phyloP scores from a whole-genome alignment of 2,797 vertebrate genomes.

The Tenualosa thibaudeaui region DNA sequence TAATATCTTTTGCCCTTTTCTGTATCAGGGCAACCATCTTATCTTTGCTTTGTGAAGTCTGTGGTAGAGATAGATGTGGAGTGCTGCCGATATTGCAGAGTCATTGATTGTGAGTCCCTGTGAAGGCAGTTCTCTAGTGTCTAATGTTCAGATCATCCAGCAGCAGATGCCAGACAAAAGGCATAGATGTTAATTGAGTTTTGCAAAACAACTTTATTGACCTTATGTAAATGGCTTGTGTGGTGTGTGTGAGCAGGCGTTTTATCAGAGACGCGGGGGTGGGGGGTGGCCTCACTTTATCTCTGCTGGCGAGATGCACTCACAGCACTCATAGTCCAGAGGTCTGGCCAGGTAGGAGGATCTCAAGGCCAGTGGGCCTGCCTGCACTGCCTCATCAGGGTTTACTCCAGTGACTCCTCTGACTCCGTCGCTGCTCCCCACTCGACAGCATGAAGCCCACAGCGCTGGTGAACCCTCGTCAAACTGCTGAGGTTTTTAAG shows the following conservation, averaged over 20 bases:
- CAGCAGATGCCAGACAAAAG: background rate
- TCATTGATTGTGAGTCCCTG: background rate
- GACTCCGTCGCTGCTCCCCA: background rate
- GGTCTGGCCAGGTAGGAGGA: constrained; percentile 11
- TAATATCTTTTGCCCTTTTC: background rate
- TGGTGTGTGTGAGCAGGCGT: background rate
- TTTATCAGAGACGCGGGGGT: background rate
- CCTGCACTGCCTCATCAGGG: background rate
- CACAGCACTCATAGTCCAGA: background rate
- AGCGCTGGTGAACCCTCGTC: background rate
- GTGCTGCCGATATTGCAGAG: background rate
- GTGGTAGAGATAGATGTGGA: background rate
- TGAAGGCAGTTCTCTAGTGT: background rate
- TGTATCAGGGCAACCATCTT: background rate
- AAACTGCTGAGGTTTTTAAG: background rate
- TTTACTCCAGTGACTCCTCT: background rate
- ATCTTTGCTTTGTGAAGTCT: background rate
- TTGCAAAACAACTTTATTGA: background rate
- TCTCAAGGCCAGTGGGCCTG: background rate
- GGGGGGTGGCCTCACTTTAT: background rate
- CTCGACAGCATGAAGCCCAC: background rate
- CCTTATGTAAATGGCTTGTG: constrained; percentile 4
- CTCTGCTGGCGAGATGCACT: background rate
- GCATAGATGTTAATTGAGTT: background rate
- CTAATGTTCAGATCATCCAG: background rate